Conservation (phyloP, 1,140 invertebrate species). For the Heliconius eleuchia region DNA sequence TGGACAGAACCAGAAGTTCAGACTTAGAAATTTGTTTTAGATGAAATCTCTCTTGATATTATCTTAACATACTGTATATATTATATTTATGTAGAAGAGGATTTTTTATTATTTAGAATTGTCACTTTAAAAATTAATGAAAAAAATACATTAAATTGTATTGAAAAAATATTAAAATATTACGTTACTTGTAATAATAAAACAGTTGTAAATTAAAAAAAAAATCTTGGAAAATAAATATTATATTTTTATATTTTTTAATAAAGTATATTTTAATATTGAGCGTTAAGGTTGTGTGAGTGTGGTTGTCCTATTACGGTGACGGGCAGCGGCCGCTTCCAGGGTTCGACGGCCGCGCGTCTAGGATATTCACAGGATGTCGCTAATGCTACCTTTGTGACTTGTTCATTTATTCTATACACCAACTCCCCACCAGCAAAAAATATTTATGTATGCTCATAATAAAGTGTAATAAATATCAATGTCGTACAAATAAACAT, state of each 20-base stretch:
- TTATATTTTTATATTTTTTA: neutral
- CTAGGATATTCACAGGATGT: conserved; percentile 71
- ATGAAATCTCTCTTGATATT: neutral
- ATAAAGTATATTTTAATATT: neutral
- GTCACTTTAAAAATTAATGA: no score
- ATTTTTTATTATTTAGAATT: no score
- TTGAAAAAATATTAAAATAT: no score
- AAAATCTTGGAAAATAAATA: neutral
- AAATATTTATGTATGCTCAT: neutral
- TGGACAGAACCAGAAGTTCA: neutral
- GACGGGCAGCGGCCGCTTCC: conserved; percentile 36
- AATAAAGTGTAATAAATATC: neutral
- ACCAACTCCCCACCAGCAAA: neutral
- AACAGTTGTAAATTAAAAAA: neutral
- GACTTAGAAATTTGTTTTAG: neutral
- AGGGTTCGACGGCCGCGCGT: conserved; percentile 67
- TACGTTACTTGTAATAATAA: no score
- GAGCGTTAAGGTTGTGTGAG: neutral
- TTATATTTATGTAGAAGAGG: no score
- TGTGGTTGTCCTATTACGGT: conserved; percentile 11
- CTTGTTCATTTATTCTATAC: conserved; percentile 30
- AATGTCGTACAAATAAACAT: neutral
- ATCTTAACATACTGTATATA: neutral
- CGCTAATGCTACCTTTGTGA: conserved; percentile 49
- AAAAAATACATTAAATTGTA: no score